These are phyloP conservation scores for Megatriorchis doriae DNA, from an alignment of 2,113 vertebrate species.

Conservation along the genomic window DNA sequence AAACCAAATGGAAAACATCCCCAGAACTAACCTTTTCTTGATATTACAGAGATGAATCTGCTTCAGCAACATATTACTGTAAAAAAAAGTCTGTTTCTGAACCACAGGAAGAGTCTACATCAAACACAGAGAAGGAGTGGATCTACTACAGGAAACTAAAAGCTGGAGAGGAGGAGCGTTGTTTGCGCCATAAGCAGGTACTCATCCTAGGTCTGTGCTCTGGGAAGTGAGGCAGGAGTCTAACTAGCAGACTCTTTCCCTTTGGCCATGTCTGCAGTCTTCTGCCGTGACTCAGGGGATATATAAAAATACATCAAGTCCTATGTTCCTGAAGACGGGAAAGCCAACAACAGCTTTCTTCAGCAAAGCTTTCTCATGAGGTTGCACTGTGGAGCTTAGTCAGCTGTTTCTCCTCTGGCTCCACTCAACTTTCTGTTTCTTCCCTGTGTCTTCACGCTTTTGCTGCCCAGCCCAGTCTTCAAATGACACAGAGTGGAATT, in stretches of 20 bases:
- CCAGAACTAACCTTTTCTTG: neutral
- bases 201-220: neutral
- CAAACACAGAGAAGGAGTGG: constrained; percentile 78
- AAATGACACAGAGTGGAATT: neutral
- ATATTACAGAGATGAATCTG: constrained; percentile 83
- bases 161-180: constrained; percentile 73
- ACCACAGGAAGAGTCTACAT: constrained; percentile 2
- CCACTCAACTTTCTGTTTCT: neutral
- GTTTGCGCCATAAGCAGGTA: constrained; percentile 87
- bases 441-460: neutral
- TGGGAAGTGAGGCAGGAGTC: neutral
- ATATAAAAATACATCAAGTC: neutral
- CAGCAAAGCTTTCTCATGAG: neutral
- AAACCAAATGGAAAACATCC: neutral
- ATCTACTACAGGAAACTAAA: constrained; percentile 80
- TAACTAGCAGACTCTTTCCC: neutral
- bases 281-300: neutral
- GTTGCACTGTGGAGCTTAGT: neutral
- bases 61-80: constrained; percentile 86
- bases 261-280: neutral
- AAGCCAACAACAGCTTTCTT: neutral
- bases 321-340: neutral
- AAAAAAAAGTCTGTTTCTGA: constrained; percentile 64
- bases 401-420: neutral
- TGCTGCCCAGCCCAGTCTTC: neutral